Conservation (phyloP, 1,140 invertebrate species). For the Melanaphis sacchari region DNA sequence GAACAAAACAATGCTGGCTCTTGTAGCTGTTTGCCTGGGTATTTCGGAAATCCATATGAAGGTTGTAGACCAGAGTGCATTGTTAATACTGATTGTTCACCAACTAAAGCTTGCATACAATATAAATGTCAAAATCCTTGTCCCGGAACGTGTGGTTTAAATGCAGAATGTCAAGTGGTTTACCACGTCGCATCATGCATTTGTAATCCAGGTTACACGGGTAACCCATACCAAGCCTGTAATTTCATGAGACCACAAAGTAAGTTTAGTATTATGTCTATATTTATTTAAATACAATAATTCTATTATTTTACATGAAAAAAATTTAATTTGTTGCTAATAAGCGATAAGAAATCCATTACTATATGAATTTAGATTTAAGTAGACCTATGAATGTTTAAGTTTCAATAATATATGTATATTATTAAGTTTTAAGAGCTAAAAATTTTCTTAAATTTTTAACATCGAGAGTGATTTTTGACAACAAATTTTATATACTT, state of each 20-base stretch:
- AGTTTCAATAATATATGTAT: no score
- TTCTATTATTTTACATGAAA: background rate
- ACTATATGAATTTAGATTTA: no score
- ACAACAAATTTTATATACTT: no score
- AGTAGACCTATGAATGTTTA: no score
- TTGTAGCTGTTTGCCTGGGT: slow-evolving; percentile 72
- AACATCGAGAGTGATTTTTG: no score
- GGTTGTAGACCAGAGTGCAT: slow-evolving; percentile 78
- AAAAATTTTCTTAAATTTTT: no score
- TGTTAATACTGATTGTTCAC: slow-evolving; percentile 75
- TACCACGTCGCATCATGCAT: slow-evolving; percentile 77
- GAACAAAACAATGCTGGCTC: slow-evolving; percentile 72
- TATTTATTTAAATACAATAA: background rate
- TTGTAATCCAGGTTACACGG: slow-evolving; percentile 74
- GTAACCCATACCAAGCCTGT: slow-evolving; percentile 71
- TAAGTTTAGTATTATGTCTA: background rate
- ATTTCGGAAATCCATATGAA: slow-evolving; percentile 76
- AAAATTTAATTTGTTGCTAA: no score
- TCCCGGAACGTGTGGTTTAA: slow-evolving; percentile 75
- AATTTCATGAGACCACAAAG: slow-evolving; percentile 64
- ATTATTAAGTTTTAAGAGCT: no score
- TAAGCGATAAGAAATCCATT: no score
- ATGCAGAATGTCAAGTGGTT: slow-evolving; percentile 78
- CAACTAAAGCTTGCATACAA: slow-evolving; percentile 75
- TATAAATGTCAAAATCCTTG: slow-evolving; percentile 80